Evolutionary conservation across 2,888 invertebrate species (phyloP).

Genomic region (Campoplex capitator): DNA sequence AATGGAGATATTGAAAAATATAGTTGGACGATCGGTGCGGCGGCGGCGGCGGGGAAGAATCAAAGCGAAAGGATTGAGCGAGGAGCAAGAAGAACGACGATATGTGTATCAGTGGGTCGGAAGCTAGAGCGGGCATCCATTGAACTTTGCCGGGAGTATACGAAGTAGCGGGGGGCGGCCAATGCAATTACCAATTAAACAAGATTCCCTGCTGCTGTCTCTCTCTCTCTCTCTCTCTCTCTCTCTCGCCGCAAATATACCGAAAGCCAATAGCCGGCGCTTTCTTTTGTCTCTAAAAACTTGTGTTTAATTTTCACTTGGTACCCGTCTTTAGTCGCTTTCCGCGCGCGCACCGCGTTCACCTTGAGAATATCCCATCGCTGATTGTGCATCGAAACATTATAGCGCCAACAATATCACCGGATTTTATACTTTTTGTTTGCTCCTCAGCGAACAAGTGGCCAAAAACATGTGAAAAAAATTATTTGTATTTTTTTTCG

Average conservation of each 20-base stretch:
- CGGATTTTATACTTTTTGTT: background rate
- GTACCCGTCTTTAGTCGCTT: background rate
- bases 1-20: background rate
- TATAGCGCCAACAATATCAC: background rate
- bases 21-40: background rate
- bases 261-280: too few relatives aligned
- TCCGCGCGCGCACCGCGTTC: background rate
- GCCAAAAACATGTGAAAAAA: background rate
- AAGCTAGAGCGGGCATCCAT: slow-evolving; percentile 55
- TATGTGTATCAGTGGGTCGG: slow-evolving; percentile 56
- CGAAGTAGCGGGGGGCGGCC: background rate
- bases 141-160: slow-evolving; percentile 18
- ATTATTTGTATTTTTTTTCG: background rate
- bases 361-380: background rate
- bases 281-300: background rate
- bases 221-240: too few relatives aligned
- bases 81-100: background rate
- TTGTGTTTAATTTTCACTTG: background rate
- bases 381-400: background rate
- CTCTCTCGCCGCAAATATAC: too few relatives aligned
- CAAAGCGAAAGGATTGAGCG: slow-evolving; percentile 4
- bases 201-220: background rate
- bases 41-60: background rate
- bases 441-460: background rate
- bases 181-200: slow-evolving; percentile 5